Percentiles rank a stretch among this genome's conserved stretches.
Conservation (phyloP, 2,797 vertebrate genomes). For the Coccyzus lansbergi region DNA sequence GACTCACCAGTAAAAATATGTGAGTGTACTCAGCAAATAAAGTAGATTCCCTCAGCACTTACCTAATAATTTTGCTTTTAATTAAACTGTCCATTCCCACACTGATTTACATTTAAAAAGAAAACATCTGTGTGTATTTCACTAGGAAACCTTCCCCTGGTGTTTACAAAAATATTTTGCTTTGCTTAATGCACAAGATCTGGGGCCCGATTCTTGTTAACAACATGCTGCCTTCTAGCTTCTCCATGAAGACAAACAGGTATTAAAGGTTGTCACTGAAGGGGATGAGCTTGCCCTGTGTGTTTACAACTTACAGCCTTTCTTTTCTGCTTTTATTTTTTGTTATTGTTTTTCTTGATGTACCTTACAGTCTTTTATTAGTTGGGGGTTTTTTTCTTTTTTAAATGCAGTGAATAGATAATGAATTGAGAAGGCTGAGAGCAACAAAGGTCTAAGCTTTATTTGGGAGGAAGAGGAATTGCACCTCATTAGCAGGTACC, state of each 20-base stretch:
- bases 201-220: background rate
- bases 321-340: background rate
- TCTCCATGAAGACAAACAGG: background rate
- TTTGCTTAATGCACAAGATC: slow-evolving; percentile 14
- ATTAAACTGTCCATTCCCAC: slow-evolving; percentile 62
- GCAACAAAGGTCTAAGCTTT: background rate
- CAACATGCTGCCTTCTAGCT: background rate
- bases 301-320: background rate
- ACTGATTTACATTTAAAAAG: slow-evolving; percentile 68
- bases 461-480: background rate
- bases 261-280: background rate
- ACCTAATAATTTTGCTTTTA: slow-evolving; percentile 70
- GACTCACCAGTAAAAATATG: slow-evolving; percentile 67
- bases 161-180: slow-evolving; percentile 24
- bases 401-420: background rate
- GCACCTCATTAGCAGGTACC: background rate
- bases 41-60: slow-evolving; percentile 53
- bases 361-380: background rate
- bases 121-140: slow-evolving; percentile 58
- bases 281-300: background rate
- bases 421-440: background rate
- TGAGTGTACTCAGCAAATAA: slow-evolving; percentile 51
- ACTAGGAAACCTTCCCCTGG: slow-evolving; percentile 24
- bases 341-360: background rate
- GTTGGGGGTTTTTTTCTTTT: background rate